Evolutionary conservation across 2,888 invertebrate species (phyloP).

Genomic region (Heliconius cydno): DNA sequence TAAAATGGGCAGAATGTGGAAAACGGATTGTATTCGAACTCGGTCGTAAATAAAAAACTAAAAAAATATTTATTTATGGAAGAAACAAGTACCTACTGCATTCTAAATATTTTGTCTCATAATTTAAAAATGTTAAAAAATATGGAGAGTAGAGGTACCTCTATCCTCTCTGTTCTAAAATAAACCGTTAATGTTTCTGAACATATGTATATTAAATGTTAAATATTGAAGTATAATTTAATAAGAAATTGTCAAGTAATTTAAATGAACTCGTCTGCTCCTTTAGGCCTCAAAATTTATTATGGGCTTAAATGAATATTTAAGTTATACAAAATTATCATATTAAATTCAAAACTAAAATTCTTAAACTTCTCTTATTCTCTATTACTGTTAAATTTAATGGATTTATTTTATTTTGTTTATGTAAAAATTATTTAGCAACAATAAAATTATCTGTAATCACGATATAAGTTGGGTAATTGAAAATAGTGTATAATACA

Average conservation of each 20-base stretch:
- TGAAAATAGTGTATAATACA: not conserved
- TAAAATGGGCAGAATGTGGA: too few relatives aligned
- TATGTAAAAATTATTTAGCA: not conserved
- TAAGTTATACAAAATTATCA: not conserved
- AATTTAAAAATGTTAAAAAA: too few relatives aligned
- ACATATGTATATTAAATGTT: not conserved
- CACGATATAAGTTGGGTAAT: not conserved
- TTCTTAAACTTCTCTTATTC: not conserved
- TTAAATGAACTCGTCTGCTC: not conserved
- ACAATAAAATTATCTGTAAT: slow-evolving; percentile 2
- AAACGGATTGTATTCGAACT: too few relatives aligned
- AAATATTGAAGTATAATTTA: not conserved
- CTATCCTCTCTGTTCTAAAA: too few relatives aligned
- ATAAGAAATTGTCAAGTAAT: not conserved
- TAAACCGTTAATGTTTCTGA: too few relatives aligned
- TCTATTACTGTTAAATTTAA: not conserved
- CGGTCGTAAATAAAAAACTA: not conserved
- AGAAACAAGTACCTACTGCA: not conserved
- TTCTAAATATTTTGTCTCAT: not conserved
- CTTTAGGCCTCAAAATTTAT: not conserved
- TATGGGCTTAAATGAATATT: not conserved
- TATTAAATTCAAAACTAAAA: not conserved
- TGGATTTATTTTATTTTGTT: not conserved
- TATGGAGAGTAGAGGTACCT: too few relatives aligned
- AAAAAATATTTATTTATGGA: not conserved